A percentile compares a stretch with the other conserved stretches of the same genome.
phyloP scores from a whole-genome alignment of 1,140 invertebrate species.

The Stegodyphus mimosarum region DNA sequence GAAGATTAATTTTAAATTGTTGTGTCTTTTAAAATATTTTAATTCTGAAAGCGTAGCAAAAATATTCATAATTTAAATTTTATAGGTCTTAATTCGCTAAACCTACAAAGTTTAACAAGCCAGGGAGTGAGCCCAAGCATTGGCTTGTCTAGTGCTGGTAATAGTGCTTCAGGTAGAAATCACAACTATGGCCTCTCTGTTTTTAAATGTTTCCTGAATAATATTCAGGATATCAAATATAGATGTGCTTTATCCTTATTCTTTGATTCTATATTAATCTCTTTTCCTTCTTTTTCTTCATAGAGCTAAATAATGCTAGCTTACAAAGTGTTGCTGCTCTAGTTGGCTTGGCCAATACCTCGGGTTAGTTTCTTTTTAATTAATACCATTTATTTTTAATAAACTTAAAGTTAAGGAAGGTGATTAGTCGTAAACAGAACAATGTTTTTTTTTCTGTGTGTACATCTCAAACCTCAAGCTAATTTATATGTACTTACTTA shows the following conservation, averaged over 20 bases:
- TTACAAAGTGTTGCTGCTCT: slow-evolving; percentile 75
- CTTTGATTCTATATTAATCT: not conserved
- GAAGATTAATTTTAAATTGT: too few relatives aligned
- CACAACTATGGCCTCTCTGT: not conserved
- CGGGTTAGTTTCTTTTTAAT: slow-evolving; percentile 66
- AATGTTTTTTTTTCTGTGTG: too few relatives aligned
- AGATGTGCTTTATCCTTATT: not conserved
- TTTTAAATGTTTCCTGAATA: not conserved
- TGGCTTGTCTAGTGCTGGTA: slow-evolving; percentile 63
- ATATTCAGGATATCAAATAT: not conserved
- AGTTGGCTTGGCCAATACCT: slow-evolving; percentile 71
- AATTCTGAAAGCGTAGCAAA: too few relatives aligned
- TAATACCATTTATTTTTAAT: too few relatives aligned
- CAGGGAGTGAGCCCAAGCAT: slow-evolving; percentile 59
- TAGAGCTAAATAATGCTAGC: slow-evolving; percentile 67
- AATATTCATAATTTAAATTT: not conserved
- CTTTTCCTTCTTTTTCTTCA: not conserved
- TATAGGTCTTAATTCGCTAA: slow-evolving; percentile 56
- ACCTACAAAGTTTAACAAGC: slow-evolving; percentile 61
- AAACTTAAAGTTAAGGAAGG: too few relatives aligned
- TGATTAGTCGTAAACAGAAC: too few relatives aligned
- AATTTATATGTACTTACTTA: slow-evolving; percentile 3
- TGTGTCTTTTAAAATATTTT: too few relatives aligned
- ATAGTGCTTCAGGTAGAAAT: slow-evolving; percentile 64
- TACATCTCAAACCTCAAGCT: too few relatives aligned